Base-by-base conservation (phyloP, 2,113 vertebrate species). In the Tragelaphus imberbis region DNA sequence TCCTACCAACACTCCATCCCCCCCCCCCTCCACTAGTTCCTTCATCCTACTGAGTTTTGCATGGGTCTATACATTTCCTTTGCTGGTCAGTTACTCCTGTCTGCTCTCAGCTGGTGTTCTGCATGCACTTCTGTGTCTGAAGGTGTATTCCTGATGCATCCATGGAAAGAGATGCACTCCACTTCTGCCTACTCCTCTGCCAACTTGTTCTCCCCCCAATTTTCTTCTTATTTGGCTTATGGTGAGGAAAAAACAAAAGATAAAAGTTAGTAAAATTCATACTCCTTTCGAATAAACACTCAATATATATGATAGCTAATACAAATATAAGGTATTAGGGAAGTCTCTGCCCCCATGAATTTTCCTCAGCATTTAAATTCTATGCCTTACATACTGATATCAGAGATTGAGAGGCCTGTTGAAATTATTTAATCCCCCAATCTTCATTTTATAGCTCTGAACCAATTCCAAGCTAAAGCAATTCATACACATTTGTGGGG, bases 161-260 rank as follows among this genome's bases (percentile, higher is more conserved):
- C 65, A 68, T 68, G 65, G 17, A 68, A 9, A 68, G 17, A 68
- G n/a, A 68, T 68, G 65, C 65, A 36, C 65, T 68, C 65, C 17
- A 21, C n/a, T 21, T 68, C 65, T 9, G 36, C n/a, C n/a, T 11
- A 68, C 8, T 68, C n/a, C n/a, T 68, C 65, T 8, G 0, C 65
- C 65, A 36, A 36, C 17, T 68, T 68, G n/a, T 36, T 36, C 17
- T 21, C n/a, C 65, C 65, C n/a, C 17, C n/a, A 36, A 63, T 92
- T 86, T 17, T 97, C 47, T 97, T 88, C 47, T 97, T 88, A 56
- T 44, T 81, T 86, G 33, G 21, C 56, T 28, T 95, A 27, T 14
- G 21, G 12, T 28, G 28, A 95, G 47, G 36, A 84, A 85, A 94
- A 95, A 95, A 88, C 19, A 63, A 53, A 63, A 90, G 12, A 65